Evolutionary conservation across 1,140 invertebrate species (phyloP).

Genomic region (Penaeus chinensis): DNA sequence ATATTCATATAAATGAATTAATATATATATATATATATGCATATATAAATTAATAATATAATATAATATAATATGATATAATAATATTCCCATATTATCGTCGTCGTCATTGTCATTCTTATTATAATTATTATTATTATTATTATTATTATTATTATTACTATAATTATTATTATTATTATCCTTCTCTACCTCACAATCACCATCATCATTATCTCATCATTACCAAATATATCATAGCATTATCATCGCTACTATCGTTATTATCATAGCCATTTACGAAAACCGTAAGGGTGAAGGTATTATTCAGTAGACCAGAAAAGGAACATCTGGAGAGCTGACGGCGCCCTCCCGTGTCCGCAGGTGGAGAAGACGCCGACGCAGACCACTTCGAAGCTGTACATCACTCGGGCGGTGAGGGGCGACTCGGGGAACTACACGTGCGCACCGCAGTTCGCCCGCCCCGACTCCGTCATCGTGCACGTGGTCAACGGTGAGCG

Average conservation of each 20-base stretch:
- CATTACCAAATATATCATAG: not conserved
- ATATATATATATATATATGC: constrained; percentile 7
- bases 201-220: not conserved
- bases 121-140: not conserved
- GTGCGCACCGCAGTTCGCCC: constrained; percentile 63
- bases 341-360: not conserved
- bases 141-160: too few relatives aligned
- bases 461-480: constrained; percentile 52
- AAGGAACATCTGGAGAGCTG: too few relatives aligned
- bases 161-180: too few relatives aligned
- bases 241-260: not conserved
- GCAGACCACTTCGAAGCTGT: constrained; percentile 84
- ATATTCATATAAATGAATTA: constrained; percentile 12
- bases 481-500: constrained; percentile 63
- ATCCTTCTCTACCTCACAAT: too few relatives aligned
- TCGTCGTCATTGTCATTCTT: not conserved
- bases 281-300: too few relatives aligned
- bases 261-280: too few relatives aligned
- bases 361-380: constrained; percentile 86
- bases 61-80: too few relatives aligned
- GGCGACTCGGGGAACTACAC: constrained; percentile 79
- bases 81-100: too few relatives aligned
- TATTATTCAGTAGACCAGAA: too few relatives aligned
- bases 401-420: constrained; percentile 85
- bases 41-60: not conserved